Evolutionary conservation across 2,113 vertebrate genomes (phyloP).

Genomic region (Sphaerodactylus townsendi): DNA sequence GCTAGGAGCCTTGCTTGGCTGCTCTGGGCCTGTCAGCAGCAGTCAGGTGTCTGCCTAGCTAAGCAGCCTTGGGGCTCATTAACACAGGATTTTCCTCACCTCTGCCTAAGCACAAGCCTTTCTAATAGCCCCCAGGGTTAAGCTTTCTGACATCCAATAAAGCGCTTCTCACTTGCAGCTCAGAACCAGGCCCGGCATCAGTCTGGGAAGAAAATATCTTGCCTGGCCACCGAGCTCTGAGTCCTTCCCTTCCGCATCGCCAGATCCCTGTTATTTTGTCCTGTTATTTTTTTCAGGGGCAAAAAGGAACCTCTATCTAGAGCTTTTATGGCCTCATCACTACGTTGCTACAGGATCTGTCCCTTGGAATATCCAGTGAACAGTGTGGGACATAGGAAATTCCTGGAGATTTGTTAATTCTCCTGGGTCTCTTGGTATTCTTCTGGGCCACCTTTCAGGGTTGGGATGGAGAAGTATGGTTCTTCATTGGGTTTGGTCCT

Average conservation of each 20-base stretch:
- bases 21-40: background rate
- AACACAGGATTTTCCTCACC: slow-evolving; percentile 16
- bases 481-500: too few relatives aligned
- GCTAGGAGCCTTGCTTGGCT: background rate
- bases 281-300: background rate
- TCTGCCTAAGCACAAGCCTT: slow-evolving; percentile 3
- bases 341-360: background rate
- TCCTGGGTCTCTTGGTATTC: too few relatives aligned
- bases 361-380: background rate
- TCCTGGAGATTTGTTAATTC: too few relatives aligned
- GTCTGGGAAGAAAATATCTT: background rate
- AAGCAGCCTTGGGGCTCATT: slow-evolving; percentile 25
- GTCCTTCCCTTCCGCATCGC: background rate
- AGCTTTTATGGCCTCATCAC: background rate
- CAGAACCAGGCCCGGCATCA: background rate
- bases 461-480: too few relatives aligned
- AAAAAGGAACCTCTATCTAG: background rate
- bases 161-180: background rate
- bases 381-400: too few relatives aligned
- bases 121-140: slow-evolving; percentile 17
- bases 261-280: too few relatives aligned
- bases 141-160: slow-evolving; percentile 10
- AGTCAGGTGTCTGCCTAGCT: background rate
- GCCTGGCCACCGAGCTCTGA: background rate
- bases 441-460: too few relatives aligned